phyloP scores from a whole-genome alignment of 2,113 vertebrate species.

The Apteryx owenii region DNA sequence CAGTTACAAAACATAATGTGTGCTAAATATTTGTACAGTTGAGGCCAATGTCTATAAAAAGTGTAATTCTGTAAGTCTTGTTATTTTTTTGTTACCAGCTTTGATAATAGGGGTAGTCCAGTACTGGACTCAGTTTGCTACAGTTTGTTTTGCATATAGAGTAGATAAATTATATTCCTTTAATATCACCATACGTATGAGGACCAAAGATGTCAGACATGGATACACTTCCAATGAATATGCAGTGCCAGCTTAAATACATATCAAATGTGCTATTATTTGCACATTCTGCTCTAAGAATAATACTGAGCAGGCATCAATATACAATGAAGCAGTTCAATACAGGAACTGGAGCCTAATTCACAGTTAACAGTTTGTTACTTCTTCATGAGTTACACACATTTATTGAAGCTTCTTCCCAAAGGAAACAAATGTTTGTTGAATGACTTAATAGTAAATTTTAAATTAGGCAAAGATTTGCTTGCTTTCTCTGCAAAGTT shows the following conservation, averaged over 20 bases:
- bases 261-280: not conserved
- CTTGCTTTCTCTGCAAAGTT: not conserved
- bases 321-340: not conserved
- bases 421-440: not conserved
- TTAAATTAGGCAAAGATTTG: not conserved
- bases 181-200: not conserved
- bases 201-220: not conserved
- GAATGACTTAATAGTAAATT: not conserved
- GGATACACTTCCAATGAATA: accelerated
- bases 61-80: not conserved
- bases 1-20: accelerated
- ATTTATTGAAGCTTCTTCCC: not conserved
- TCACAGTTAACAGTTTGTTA: not conserved
- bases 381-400: not conserved
- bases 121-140: not conserved
- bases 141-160: not conserved
- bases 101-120: not conserved
- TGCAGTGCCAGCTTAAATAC: not conserved
- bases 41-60: not conserved
- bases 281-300: not conserved
- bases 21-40: not conserved
- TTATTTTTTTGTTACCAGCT: not conserved
- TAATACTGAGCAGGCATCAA: not conserved
- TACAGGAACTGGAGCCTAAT: not conserved
- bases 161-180: not conserved